Base-by-base conservation (phyloP, 2,113 vertebrate genomes). In the Cheirogaleus medius region DNA sequence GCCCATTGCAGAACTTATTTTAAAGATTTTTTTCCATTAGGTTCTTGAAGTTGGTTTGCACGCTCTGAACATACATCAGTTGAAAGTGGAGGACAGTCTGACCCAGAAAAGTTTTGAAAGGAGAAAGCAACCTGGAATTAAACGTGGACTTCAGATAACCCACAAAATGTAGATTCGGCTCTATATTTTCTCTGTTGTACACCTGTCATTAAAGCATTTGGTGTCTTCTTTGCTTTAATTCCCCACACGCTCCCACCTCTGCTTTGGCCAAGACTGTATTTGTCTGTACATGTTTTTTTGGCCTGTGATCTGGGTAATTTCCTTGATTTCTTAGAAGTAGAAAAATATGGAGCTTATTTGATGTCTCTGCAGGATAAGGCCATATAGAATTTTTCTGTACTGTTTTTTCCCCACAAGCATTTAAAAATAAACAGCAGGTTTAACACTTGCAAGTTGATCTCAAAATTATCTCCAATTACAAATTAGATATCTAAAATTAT, bases 381-480 rank as follows among this genome's bases (percentile, higher is more conserved):
- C 69, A 52, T 14, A 27, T 66, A 63, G 47, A 37, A 34, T 87
- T 94, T 76, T 83, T 88, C n/a, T 91, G 21, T 37, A 71, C 32
- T 69, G 3, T 56, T 76, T 68, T 56, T 80, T 52, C 18, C 32
- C 37, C 8, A 25, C 37, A 74, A 87, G 37, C 13, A 76, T 82
- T 90, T 95, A 86, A 56, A 90, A 93, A 60, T 49, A 90, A 93
- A 58, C 14, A 83, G 49, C 34, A 64, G 39, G 90, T 64, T 56
- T 85, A 90, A 89, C 27, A 47, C 29, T 60, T 74, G 25, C 39
- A 74, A 74, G n/a, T 74, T 90, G 47, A 44, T 60, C n/a, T 86
- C 20, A 80, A 86, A 44, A 74, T 60, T 68, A 88, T 15, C 10
- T 94, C 44, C 47, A 86, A 42, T 90, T 87, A 91, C 39, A 84